Conservation (phyloP, 2,113 vertebrate genomes). For the Athene noctua region DNA sequence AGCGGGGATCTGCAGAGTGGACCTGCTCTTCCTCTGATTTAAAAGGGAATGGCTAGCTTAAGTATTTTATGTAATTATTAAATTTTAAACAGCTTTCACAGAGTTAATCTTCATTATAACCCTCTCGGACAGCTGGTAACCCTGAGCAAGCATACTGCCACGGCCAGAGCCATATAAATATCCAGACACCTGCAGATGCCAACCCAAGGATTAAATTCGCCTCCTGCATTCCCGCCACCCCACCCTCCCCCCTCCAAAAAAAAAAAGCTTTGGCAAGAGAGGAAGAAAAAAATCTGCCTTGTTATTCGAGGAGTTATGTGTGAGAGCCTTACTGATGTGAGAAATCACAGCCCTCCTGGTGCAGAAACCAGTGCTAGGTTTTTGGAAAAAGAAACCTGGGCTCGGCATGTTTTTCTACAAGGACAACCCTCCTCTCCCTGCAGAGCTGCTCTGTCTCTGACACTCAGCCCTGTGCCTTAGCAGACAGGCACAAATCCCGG, state of each 20-base stretch:
- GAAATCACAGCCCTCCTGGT: background rate
- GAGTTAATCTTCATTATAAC: constrained; percentile 49
- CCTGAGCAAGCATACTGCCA: background rate
- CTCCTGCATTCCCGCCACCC: background rate
- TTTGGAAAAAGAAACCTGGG: background rate
- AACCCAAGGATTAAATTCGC: background rate
- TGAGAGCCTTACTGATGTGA: background rate
- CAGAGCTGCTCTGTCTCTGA: background rate
- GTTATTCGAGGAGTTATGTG: background rate
- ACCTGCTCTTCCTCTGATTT: background rate
- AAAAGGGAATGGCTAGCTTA: background rate
- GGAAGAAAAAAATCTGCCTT: background rate
- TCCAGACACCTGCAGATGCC: constrained; percentile 7
- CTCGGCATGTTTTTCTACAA: background rate
- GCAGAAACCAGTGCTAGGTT: fast-evolving
- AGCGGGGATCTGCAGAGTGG: background rate
- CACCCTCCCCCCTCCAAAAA: background rate
- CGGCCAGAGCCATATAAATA: constrained; percentile 14
- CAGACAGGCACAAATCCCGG: background rate
- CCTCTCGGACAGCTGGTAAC: constrained; percentile 18
- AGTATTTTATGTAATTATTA: constrained; percentile 42
- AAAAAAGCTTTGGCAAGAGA: background rate
- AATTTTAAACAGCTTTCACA: background rate
- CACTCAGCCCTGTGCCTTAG: background rate
- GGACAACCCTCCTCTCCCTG: background rate